phyloP scores from a whole-genome alignment of 2,797 vertebrate genomes.

The Onychomys torridus region DNA sequence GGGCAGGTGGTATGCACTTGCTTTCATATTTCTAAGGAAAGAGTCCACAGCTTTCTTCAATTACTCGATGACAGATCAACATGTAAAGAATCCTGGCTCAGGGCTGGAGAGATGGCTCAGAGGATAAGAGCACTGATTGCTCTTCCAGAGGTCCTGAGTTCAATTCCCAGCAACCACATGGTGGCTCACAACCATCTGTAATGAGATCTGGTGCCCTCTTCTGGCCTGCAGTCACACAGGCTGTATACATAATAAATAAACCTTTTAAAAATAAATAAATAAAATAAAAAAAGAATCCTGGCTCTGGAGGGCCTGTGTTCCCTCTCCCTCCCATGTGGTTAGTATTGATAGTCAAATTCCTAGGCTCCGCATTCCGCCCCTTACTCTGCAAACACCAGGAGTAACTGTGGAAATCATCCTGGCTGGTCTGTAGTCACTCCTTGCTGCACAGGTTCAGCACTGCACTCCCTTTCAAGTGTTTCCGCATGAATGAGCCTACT shows the following conservation, averaged over 20 bases:
- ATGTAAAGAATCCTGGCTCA: not conserved
- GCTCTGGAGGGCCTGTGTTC: not conserved
- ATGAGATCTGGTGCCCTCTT: too few relatives aligned
- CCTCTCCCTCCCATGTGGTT: not conserved
- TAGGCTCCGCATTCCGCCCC: constrained; percentile 4
- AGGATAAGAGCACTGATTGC: too few relatives aligned
- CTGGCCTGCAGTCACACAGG: too few relatives aligned
- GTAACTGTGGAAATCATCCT: not conserved
- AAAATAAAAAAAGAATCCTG: not conserved
- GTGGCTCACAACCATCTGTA: too few relatives aligned
- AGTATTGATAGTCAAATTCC: constrained; percentile 5
- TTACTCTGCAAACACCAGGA: not conserved
- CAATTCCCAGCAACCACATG: too few relatives aligned
- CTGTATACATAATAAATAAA: too few relatives aligned
- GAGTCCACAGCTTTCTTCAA: not conserved
- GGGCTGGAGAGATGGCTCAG: too few relatives aligned
- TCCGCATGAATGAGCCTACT: constrained; percentile 19
- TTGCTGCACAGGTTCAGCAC: not conserved
- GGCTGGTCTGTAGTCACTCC: not conserved
- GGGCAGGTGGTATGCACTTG: not conserved
- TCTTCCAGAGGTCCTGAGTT: too few relatives aligned
- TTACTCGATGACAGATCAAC: not conserved
- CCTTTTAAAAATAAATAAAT: too few relatives aligned
- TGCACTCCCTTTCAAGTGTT: constrained; percentile 1
- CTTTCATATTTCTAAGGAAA: not conserved